Percentiles rank a stretch among this genome's conserved stretches.
Conservation (phyloP, 2,797 vertebrate genomes). For the Pipistrellus pipistrellus region DNA sequence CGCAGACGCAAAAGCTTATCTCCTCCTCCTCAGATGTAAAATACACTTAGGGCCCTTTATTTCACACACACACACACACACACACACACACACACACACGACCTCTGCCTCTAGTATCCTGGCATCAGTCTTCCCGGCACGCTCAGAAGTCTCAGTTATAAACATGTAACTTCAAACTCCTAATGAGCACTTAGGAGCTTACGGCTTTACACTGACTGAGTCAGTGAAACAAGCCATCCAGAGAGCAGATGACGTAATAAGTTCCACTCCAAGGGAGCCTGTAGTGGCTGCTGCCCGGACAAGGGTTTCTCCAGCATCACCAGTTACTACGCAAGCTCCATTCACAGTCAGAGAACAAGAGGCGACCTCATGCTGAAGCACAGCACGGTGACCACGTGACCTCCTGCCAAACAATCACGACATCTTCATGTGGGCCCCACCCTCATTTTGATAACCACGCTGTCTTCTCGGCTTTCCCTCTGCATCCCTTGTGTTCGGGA, state of each 20-base stretch:
- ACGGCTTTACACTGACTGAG: background rate
- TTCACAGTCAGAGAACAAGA: background rate
- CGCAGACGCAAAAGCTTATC: background rate
- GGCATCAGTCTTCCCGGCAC: background rate
- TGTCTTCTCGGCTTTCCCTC: background rate
- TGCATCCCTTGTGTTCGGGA: background rate
- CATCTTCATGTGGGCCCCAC: no score
- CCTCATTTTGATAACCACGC: background rate
- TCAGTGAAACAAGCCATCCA: slow-evolving; percentile 13
- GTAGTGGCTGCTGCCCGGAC: background rate
- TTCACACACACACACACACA: background rate
- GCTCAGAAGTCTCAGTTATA: slow-evolving; percentile 22
- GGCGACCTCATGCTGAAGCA: background rate
- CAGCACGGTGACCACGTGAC: background rate
- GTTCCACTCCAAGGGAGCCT: slow-evolving; percentile 9
- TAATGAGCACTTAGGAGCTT: background rate
- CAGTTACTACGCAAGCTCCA: background rate
- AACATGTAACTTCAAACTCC: background rate
- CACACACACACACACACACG: background rate
- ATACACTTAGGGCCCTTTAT: background rate
- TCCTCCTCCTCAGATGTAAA: background rate
- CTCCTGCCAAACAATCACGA: background rate
- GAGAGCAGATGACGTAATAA: background rate
- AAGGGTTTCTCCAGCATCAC: background rate
- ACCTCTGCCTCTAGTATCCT: background rate